These are phyloP conservation scores for Pteromalus puparum DNA, from an alignment of 1,140 invertebrate genomes.

Conservation along the genomic window DNA sequence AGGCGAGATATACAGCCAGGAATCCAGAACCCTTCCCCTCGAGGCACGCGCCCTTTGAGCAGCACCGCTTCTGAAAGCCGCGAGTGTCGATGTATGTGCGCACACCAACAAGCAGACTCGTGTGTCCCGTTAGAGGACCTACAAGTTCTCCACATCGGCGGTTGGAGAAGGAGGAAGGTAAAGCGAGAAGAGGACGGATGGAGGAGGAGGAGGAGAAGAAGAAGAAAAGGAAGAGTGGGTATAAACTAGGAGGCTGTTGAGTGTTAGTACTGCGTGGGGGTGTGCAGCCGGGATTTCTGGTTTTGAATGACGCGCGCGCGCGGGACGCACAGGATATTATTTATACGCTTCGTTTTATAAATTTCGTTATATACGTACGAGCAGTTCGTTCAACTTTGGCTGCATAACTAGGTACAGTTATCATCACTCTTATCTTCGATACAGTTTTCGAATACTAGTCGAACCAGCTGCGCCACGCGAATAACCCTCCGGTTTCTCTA, in stretches of 20 bases:
- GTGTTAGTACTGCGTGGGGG: no score
- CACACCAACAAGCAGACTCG: background rate
- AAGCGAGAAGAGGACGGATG: slow-evolving; percentile 21
- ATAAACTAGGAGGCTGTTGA: no score
- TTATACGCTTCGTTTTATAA: no score
- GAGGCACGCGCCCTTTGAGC: background rate
- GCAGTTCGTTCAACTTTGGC: no score
- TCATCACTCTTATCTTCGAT: background rate
- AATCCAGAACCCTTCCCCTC: background rate
- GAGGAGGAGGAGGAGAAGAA: background rate
- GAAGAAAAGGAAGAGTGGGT: slow-evolving; percentile 7
- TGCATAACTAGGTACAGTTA: background rate
- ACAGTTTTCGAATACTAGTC: background rate
- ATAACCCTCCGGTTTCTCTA: background rate
- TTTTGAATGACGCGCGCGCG: background rate
- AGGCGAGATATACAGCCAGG: background rate
- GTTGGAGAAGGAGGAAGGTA: background rate
- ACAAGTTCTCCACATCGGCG: slow-evolving; percentile 61
- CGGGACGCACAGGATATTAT: background rate
- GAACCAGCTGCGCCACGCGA: background rate
- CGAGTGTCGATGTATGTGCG: background rate
- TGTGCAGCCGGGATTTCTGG: no score
- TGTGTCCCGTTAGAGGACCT: slow-evolving; percentile 73
- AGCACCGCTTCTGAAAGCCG: background rate
- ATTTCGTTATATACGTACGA: no score